phyloP scores from a whole-genome alignment of 2,888 invertebrate species.

The Lamellibrachia satsuma region DNA sequence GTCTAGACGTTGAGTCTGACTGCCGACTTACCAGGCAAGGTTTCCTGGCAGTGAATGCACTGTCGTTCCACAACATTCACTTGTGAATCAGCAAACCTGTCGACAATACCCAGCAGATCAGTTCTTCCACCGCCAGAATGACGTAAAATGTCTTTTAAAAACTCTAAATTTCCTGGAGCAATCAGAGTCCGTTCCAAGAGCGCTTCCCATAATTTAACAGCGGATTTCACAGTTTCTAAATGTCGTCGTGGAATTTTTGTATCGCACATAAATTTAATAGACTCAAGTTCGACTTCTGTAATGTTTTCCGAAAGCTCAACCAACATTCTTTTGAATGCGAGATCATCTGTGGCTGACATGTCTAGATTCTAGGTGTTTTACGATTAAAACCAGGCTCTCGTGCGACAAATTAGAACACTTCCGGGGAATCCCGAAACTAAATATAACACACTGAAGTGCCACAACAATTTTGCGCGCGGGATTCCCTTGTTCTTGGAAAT shows the following conservation, averaged over 20 bases:
- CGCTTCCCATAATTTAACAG: not conserved
- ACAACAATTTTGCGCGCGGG: not conserved
- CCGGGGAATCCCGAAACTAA: constrained; percentile 8
- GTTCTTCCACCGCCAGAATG: not conserved
- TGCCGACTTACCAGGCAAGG: not conserved
- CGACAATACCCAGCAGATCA: not conserved
- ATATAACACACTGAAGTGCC: not conserved
- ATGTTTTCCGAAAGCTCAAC: not conserved
- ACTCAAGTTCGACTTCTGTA: not conserved
- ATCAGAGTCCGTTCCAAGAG: not conserved
- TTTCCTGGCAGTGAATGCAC: not conserved
- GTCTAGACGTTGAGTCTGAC: no score
- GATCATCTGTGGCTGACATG: not conserved
- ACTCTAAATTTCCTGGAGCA: not conserved
- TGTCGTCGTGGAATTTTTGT: not conserved
- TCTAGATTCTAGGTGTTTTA: not conserved
- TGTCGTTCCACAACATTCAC: not conserved
- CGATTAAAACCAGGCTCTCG: not conserved
- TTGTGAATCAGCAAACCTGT: not conserved
- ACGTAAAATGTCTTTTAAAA: not conserved
- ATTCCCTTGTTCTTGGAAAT: no score
- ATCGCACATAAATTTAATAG: not conserved
- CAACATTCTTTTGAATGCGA: not conserved
- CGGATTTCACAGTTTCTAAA: not conserved
- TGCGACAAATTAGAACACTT: not conserved